Conservation (phyloP, 2,113 vertebrate genomes). For the Channa argus region DNA sequence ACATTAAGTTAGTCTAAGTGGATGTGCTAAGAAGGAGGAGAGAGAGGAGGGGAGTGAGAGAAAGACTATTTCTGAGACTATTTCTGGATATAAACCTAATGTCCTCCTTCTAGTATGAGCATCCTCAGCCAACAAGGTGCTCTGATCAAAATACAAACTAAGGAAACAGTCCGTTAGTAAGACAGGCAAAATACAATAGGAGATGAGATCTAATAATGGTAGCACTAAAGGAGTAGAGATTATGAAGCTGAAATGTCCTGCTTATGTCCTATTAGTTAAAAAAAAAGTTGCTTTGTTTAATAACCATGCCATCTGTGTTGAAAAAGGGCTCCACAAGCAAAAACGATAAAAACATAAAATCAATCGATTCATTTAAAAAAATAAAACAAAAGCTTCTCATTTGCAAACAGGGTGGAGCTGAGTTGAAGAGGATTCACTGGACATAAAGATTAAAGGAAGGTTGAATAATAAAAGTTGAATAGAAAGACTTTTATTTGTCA, state of each 20-base stretch:
- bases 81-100: conserved; percentile 5
- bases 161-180: conserved; percentile 20
- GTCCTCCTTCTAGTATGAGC: background rate
- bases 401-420: no score
- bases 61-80: no score
- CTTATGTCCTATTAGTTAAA: background rate
- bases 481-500: no score
- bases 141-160: conserved; percentile 24
- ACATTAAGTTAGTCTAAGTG: no score
- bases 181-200: background rate
- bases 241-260: conserved; percentile 6
- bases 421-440: no score
- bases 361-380: no score
- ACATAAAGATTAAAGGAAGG: background rate
- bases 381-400: no score
- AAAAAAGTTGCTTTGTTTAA: conserved; percentile 18
- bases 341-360: no score
- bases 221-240: conserved; percentile 20
- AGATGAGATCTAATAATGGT: conserved; percentile 26
- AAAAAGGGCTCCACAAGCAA: no score
- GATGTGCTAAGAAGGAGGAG: no score
- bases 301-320: background rate
- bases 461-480: no score
- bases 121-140: background rate
- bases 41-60: no score